Evolutionary conservation across 2,888 invertebrate species (phyloP).

Genomic region (Scelioninae gen. 2): DNA sequence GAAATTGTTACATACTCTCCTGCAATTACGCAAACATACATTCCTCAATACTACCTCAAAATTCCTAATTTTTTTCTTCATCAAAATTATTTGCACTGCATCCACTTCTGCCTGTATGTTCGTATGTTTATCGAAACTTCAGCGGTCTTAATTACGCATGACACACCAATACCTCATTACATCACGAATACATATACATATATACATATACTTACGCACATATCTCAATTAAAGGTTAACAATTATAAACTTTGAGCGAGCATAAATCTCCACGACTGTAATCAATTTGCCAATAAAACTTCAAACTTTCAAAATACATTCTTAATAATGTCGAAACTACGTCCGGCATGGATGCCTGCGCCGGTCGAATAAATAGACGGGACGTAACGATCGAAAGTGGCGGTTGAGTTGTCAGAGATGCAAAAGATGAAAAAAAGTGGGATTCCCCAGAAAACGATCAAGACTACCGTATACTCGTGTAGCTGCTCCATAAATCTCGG

Average conservation of each 20-base stretch:
- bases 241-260: slow-evolving; percentile 37
- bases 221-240: slow-evolving; percentile 65
- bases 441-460: slow-evolving; percentile 58
- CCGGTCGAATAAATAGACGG: slow-evolving; percentile 39
- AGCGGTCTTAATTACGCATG: too few relatives aligned
- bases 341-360: background rate
- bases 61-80: too few relatives aligned
- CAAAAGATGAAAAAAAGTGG: slow-evolving; percentile 48
- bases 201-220: background rate
- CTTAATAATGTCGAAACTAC: slow-evolving; percentile 8
- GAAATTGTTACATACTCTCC: too few relatives aligned
- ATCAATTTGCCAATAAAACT: slow-evolving; percentile 28
- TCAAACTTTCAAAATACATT: slow-evolving; percentile 10
- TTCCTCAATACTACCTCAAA: too few relatives aligned
- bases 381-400: slow-evolving; percentile 28
- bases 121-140: too few relatives aligned
- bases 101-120: too few relatives aligned
- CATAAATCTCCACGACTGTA: slow-evolving; percentile 31
- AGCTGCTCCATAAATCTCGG: slow-evolving; percentile 74
- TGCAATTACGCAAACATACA: too few relatives aligned
- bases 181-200: too few relatives aligned
- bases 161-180: too few relatives aligned
- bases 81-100: too few relatives aligned
- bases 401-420: slow-evolving; percentile 37
- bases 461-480: slow-evolving; percentile 60